Evolutionary conservation across 1,140 invertebrate species (phyloP).

Genomic region (Platyscapa corneri): DNA sequence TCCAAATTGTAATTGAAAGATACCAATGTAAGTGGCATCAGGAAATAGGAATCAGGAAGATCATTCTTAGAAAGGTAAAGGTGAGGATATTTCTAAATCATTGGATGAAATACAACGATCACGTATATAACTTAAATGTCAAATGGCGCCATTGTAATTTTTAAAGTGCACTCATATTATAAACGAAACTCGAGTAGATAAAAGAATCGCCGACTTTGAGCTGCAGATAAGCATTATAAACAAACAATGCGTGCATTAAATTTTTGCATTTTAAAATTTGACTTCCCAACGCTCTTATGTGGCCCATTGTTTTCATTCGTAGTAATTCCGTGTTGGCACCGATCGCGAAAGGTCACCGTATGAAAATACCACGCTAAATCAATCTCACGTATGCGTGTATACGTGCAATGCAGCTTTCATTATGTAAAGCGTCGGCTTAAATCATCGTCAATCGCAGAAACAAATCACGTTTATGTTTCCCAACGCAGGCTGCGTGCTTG

Average conservation of each 20-base stretch:
- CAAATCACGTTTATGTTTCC: slow-evolving; percentile 46
- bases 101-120: not conserved
- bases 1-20: not conserved
- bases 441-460: slow-evolving; percentile 47
- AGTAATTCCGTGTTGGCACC: slow-evolving; percentile 13
- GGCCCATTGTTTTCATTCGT: slow-evolving; percentile 36
- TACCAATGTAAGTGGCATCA: not conserved
- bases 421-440: slow-evolving; percentile 44
- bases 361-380: slow-evolving; percentile 35
- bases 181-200: not conserved
- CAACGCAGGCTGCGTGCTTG: slow-evolving; percentile 22
- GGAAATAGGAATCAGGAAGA: not conserved
- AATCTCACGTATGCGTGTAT: slow-evolving; percentile 29
- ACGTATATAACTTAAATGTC: not conserved
- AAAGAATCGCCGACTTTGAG: not conserved
- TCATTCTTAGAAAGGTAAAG: not conserved
- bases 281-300: not conserved
- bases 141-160: not conserved
- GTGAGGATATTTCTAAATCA: not conserved
- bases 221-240: slow-evolving; percentile 1
- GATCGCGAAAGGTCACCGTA: not conserved
- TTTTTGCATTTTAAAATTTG: slow-evolving; percentile 30
- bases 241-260: slow-evolving; percentile 31
- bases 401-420: slow-evolving; percentile 36
- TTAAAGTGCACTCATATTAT: not conserved